These are phyloP conservation scores for Ophioninae sp. DNA, from an alignment of 2,888 invertebrate species.

Conservation along the genomic window DNA sequence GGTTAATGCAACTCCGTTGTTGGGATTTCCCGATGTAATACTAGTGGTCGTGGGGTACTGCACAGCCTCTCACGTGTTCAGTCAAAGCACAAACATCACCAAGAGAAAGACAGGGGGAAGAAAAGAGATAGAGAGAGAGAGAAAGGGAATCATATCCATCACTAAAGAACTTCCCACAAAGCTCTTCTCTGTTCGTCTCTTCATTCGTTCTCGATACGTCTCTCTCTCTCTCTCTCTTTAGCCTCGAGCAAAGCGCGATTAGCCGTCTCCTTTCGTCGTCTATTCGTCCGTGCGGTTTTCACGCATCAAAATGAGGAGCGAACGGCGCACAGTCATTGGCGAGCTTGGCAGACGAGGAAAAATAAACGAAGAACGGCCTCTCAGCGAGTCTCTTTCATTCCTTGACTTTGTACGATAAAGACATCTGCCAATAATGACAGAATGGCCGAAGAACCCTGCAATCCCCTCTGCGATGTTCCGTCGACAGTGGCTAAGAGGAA, in stretches of 20 bases:
- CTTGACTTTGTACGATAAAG: neutral
- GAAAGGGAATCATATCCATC: constrained; percentile 51
- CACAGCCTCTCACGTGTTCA: constrained; percentile 52
- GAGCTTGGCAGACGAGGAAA: neutral
- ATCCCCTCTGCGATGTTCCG: neutral
- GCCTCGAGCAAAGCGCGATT: constrained; percentile 32
- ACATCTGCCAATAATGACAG: constrained; percentile 27
- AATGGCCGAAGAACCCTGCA: constrained; percentile 8
- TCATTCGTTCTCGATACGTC: constrained; percentile 32
- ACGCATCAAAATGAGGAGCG: constrained; percentile 2
- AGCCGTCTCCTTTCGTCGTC: constrained; percentile 26
- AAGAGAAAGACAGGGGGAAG: constrained; percentile 68
- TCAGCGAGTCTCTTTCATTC: neutral
- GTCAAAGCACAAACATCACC: constrained; percentile 72
- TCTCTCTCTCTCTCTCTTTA: constrained; percentile 23
- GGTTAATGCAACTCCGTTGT: constrained; percentile 72
- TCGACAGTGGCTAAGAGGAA: neutral
- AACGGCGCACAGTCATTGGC: constrained; percentile 15
- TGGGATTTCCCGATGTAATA: constrained; percentile 37
- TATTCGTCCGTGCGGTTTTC: constrained; percentile 30
- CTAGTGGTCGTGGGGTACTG: neutral
- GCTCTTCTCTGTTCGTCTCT: constrained; percentile 57
- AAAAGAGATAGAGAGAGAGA: constrained; percentile 63
- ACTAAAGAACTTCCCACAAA: constrained; percentile 52
- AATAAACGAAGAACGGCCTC: neutral